Evolutionary conservation across 1,140 invertebrate genomes (phyloP).

Genomic region (Heliconius nattereri): DNA sequence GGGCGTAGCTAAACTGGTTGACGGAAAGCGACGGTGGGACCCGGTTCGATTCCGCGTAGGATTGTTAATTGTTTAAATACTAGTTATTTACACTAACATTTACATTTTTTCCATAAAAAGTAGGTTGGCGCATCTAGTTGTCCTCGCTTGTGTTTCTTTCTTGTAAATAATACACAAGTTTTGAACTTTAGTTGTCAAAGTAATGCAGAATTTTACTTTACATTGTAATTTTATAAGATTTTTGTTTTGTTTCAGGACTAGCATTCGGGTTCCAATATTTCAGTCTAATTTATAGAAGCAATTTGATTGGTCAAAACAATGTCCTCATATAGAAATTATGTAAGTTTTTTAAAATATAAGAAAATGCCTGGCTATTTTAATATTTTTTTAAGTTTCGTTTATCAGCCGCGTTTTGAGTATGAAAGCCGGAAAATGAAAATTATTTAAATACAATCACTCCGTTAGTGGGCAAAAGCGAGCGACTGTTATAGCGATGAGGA

Average conservation of each 20-base stretch:
- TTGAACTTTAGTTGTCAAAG: neutral
- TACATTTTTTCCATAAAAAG: neutral
- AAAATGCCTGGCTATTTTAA: neutral
- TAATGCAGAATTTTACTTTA: neutral
- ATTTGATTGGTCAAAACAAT: slow-evolving; percentile 52
- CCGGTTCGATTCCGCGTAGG: slow-evolving; percentile 2
- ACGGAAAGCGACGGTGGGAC: neutral
- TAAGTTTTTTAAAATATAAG: slow-evolving; percentile 47
- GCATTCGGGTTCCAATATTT: slow-evolving; percentile 17
- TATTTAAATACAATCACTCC: too few species aligned
- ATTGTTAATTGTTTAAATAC: neutral
- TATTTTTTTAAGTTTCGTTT: neutral
- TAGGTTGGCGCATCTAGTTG: neutral
- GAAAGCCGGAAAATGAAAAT: too few species aligned
- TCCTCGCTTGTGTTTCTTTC: neutral
- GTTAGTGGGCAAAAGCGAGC: too few species aligned
- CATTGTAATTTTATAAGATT: neutral
- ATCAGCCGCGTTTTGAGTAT: too few species aligned
- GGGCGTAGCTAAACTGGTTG: slow-evolving; percentile 14
- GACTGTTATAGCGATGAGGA: too few species aligned
- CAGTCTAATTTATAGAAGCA: slow-evolving; percentile 56
- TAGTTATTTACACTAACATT: neutral
- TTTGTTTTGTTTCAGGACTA: slow-evolving; percentile 27
- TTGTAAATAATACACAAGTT: neutral
- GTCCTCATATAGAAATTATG: slow-evolving; percentile 70